Percentiles rank a stretch among this genome's conserved stretches.
phyloP scores from a whole-genome alignment of 2,113 vertebrate genomes.

The Alosa alosa region DNA sequence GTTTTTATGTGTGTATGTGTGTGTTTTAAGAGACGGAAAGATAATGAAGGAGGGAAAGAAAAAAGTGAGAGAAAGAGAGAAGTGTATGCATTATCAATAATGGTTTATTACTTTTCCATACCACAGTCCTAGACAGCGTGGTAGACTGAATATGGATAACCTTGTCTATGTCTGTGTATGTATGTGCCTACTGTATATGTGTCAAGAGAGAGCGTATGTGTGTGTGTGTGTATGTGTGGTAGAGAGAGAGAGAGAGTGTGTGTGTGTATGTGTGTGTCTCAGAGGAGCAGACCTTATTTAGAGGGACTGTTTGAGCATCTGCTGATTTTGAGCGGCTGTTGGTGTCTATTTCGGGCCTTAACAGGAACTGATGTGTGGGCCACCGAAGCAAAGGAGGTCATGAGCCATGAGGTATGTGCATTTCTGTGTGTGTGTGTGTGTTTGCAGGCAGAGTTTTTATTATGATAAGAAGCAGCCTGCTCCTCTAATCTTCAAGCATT shows the following conservation, averaged over 20 bases:
- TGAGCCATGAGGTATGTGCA: neutral
- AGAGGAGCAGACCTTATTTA: constrained; percentile 10
- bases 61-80: neutral
- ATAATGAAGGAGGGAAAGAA: neutral
- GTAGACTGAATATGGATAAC: too few species aligned
- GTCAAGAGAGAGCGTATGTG: neutral
- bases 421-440: neutral
- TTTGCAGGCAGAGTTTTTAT: neutral
- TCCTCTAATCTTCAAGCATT: too few species aligned
- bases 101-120: too few species aligned
- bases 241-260: neutral
- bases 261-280: neutral
- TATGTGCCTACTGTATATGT: neutral
- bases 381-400: neutral
- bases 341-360: neutral
- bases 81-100: too few species aligned
- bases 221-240: neutral
- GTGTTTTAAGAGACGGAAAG: neutral
- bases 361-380: neutral
- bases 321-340: neutral
- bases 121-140: too few species aligned
- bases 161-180: neutral
- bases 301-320: neutral
- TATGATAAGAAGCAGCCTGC: too few species aligned
- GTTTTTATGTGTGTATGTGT: neutral